phyloP scores from a whole-genome alignment of 2,797 vertebrate species.

The Coregonus ussuriensis region DNA sequence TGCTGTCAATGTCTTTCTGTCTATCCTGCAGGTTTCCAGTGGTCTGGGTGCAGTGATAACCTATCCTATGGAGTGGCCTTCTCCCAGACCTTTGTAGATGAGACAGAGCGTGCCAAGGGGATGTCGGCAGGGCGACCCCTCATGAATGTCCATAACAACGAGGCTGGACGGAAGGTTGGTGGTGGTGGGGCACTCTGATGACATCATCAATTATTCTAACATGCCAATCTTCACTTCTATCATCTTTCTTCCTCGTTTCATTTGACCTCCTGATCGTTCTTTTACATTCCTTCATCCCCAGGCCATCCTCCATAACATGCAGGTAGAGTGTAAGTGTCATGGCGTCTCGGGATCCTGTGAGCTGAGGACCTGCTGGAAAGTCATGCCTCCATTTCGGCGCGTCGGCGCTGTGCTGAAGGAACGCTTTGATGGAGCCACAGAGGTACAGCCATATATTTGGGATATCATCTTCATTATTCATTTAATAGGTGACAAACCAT shows the following conservation, averaged over 20 bases:
- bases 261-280: not conserved
- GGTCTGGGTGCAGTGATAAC: constrained; percentile 85
- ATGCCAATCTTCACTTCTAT: not conserved
- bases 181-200: constrained; percentile 3
- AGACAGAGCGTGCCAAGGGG: constrained; percentile 73
- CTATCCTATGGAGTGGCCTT: constrained; percentile 78
- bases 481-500: not conserved
- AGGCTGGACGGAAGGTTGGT: constrained; percentile 78
- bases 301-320: constrained; percentile 82
- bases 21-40: constrained; percentile 76
- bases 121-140: constrained; percentile 72
- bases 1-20: constrained; percentile 5
- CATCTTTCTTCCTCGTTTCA: too few relatives aligned
- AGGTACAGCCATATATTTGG: constrained; percentile 62
- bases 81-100: constrained; percentile 83
- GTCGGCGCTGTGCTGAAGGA: constrained; percentile 78
- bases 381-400: constrained; percentile 77
- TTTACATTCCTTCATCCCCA: constrained; percentile 38
- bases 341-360: constrained; percentile 80
- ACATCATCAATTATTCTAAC: not conserved
- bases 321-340: constrained; percentile 80
- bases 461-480: not conserved
- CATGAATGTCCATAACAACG: constrained; percentile 82
- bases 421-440: constrained; percentile 76
- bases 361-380: constrained; percentile 80